Conservation (phyloP, 2,113 vertebrate species). For the Mastomys natalensis region DNA sequence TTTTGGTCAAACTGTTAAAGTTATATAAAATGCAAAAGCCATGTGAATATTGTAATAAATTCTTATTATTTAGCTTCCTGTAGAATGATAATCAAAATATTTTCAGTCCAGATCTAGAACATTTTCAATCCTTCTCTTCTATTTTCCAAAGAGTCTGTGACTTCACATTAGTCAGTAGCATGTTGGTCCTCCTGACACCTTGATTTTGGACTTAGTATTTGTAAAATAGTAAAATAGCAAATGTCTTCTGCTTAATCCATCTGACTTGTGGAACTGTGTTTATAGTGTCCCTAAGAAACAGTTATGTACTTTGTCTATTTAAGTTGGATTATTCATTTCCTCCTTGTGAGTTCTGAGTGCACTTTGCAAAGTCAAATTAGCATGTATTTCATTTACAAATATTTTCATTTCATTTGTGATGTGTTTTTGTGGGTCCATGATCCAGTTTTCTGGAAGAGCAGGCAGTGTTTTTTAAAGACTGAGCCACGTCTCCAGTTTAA, state of each 20-base stretch:
- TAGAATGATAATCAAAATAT: not conserved
- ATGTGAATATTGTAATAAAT: not conserved
- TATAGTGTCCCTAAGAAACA: not conserved
- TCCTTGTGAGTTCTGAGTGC: not conserved
- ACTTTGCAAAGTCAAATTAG: not conserved
- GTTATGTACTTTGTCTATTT: not conserved
- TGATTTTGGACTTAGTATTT: not conserved
- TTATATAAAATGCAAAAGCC: not conserved
- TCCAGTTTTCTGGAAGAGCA: not conserved
- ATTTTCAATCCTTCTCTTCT: not conserved
- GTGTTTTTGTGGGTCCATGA: not conserved
- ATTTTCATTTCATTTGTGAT: not conserved
- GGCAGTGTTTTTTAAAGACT: not conserved
- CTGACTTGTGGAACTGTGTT: not conserved
- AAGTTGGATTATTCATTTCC: not conserved
- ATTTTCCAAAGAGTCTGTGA: not conserved
- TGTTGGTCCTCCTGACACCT: too few species aligned
- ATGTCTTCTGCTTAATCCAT: not conserved
- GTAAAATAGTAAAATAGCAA: not conserved
- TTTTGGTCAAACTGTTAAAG: not conserved
- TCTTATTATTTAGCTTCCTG: not conserved
- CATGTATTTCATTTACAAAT: not conserved
- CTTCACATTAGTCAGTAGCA: too few species aligned
- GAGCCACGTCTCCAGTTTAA: not conserved
- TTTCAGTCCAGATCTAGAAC: not conserved